These are phyloP conservation scores for Jacana jacana DNA, from an alignment of 2,113 vertebrate species.

Conservation along the genomic window DNA sequence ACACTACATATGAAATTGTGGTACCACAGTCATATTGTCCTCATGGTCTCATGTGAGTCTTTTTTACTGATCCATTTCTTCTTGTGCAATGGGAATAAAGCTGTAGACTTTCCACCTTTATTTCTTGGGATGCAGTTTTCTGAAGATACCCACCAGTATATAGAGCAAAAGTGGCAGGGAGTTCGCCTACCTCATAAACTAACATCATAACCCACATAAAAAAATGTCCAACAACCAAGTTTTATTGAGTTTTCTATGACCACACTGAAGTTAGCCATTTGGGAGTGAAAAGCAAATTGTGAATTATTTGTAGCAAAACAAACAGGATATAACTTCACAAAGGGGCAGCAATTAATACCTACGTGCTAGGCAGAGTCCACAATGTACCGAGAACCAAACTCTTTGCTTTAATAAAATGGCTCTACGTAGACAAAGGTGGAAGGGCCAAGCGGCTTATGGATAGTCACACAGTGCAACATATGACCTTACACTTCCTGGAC, in stretches of 20 bases:
- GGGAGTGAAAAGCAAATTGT: neutral
- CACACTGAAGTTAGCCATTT: neutral
- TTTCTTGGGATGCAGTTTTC: neutral
- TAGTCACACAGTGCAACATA: neutral
- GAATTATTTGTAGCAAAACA: neutral
- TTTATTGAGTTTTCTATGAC: neutral
- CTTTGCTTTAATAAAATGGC: neutral
- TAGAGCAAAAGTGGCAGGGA: neutral
- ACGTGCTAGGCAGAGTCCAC: neutral
- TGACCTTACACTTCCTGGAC: neutral
- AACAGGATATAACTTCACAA: neutral
- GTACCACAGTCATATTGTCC: neutral
- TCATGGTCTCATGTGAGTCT: neutral
- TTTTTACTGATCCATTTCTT: neutral
- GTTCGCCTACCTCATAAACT: neutral
- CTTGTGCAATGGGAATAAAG: neutral
- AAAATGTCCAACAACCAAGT: no score
- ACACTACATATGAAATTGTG: neutral
- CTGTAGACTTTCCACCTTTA: neutral
- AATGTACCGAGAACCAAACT: neutral
- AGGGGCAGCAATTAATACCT: neutral
- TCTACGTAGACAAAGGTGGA: fast-evolving
- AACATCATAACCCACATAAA: neutral
- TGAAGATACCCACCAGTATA: neutral
- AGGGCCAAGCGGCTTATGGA: neutral